Evolutionary conservation across 1,140 invertebrate genomes (phyloP).

Genomic region (Cecropterus lyciades): DNA sequence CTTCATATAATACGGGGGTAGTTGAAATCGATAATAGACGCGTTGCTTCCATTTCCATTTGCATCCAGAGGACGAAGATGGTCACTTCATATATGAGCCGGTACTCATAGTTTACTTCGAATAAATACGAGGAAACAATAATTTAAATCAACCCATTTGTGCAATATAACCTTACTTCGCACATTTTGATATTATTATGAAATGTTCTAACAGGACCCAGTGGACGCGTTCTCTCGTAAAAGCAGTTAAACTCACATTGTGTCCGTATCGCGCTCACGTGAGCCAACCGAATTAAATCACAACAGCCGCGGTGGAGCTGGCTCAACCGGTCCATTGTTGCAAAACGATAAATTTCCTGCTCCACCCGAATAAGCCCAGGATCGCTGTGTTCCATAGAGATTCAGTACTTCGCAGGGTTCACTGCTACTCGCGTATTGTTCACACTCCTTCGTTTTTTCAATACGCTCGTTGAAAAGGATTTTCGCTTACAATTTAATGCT

Average conservation of each 20-base stretch:
- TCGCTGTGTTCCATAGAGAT: slow-evolving; percentile 50
- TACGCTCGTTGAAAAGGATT: slow-evolving; percentile 44
- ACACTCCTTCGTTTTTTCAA: slow-evolving; percentile 36
- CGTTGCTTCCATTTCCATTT: no score
- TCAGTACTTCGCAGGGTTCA: slow-evolving; percentile 20
- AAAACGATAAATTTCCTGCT: slow-evolving; percentile 72
- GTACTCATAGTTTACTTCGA: no score
- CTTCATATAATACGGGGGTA: no score
- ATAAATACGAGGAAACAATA: no score
- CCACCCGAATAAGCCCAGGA: slow-evolving; percentile 55
- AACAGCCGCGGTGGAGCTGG: slow-evolving; percentile 52
- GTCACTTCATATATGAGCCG: no score
- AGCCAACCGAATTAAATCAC: slow-evolving; percentile 61
- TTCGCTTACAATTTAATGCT: slow-evolving; percentile 39
- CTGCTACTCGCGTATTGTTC: slow-evolving; percentile 55
- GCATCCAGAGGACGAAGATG: no score
- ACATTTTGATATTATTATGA: no score
- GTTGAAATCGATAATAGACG: no score
- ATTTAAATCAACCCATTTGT: no score
- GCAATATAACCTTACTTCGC: no score
- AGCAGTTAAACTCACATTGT: slow-evolving; percentile 18
- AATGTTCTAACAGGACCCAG: no score
- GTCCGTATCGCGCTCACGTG: slow-evolving; percentile 38
- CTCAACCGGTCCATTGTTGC: slow-evolving; percentile 68
- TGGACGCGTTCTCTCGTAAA: neutral